phyloP scores from a whole-genome alignment of 1,140 invertebrate genomes.

The Drosophila pseudoananassae region DNA sequence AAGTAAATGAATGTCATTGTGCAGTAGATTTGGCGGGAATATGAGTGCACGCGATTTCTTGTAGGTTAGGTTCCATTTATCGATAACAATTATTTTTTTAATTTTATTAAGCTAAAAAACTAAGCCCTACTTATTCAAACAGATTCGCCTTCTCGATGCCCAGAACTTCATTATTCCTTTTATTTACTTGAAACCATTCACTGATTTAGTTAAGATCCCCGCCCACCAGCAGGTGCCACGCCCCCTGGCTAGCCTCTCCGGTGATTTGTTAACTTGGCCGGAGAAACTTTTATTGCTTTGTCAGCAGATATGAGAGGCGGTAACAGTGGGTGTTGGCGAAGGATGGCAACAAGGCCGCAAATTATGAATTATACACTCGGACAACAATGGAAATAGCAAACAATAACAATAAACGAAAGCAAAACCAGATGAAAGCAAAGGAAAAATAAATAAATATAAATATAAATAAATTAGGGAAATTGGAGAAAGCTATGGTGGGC shows the following conservation, averaged over 20 bases:
- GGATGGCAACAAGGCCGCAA: constrained; percentile 37
- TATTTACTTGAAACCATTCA: neutral
- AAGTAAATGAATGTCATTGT: neutral
- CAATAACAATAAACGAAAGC: neutral
- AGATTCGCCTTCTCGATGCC: neutral
- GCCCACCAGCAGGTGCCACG: constrained; percentile 16
- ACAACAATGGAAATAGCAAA: constrained; percentile 3
- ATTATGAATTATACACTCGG: constrained; percentile 79
- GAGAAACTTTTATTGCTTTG: constrained; percentile 75
- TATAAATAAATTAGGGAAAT: constrained; percentile 73
- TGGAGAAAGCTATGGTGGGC: constrained; percentile 18
- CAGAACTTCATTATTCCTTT: neutral
- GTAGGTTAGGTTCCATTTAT: too few relatives aligned
- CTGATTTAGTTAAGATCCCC: constrained; percentile 3
- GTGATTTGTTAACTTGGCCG: constrained; percentile 73
- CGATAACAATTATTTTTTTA: too few relatives aligned
- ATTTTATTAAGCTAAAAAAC: too few relatives aligned
- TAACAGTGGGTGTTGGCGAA: constrained; percentile 3
- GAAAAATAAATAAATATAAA: constrained; percentile 43
- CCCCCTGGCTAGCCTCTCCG: constrained; percentile 25
- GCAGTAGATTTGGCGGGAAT: too few relatives aligned
- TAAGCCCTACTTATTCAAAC: neutral
- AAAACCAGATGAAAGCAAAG: constrained; percentile 17
- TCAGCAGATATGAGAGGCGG: constrained; percentile 42
- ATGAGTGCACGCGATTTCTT: too few relatives aligned